Evolutionary conservation across 2,113 vertebrate genomes (phyloP).

Genomic region (Hystrix cristata): DNA sequence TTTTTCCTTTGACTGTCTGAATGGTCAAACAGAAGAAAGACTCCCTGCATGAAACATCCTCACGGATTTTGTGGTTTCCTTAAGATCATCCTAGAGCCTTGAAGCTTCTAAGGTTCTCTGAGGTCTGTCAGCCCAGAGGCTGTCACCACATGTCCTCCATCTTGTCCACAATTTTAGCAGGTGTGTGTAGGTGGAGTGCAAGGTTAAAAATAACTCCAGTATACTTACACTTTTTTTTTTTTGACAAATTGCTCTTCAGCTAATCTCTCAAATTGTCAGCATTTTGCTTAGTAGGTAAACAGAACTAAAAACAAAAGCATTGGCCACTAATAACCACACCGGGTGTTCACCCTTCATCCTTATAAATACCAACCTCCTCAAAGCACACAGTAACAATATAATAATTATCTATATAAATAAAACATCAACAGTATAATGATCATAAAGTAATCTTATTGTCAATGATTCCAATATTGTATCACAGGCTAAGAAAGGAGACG

Average conservation of each 20-base stretch:
- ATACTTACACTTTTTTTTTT: conserved; percentile 79
- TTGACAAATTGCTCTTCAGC: conserved; percentile 38
- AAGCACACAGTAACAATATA: neutral
- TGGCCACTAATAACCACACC: neutral
- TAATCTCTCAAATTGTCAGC: conserved; percentile 39
- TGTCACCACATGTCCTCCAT: conserved; percentile 70
- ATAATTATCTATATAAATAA: neutral
- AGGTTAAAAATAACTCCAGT: conserved; percentile 74
- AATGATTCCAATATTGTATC: neutral
- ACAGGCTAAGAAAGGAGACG: neutral
- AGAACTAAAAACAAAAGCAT: conserved; percentile 36
- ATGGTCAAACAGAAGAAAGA: conserved; percentile 50
- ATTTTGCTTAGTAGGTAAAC: conserved; percentile 26
- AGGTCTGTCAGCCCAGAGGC: conserved; percentile 54
- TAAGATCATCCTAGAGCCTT: neutral
- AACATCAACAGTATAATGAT: neutral
- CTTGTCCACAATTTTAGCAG: conserved; percentile 55
- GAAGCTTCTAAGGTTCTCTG: conserved; percentile 27
- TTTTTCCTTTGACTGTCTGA: conserved; percentile 6
- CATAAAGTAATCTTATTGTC: neutral
- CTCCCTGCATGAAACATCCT: neutral
- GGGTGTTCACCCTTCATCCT: neutral
- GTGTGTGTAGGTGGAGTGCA: conserved; percentile 73
- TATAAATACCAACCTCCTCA: neutral
- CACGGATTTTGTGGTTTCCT: neutral